A percentile compares a stretch with the other conserved stretches of the same genome.
phyloP scores from a whole-genome alignment of 2,797 vertebrate genomes.

The Melanotaenia boesemani region DNA sequence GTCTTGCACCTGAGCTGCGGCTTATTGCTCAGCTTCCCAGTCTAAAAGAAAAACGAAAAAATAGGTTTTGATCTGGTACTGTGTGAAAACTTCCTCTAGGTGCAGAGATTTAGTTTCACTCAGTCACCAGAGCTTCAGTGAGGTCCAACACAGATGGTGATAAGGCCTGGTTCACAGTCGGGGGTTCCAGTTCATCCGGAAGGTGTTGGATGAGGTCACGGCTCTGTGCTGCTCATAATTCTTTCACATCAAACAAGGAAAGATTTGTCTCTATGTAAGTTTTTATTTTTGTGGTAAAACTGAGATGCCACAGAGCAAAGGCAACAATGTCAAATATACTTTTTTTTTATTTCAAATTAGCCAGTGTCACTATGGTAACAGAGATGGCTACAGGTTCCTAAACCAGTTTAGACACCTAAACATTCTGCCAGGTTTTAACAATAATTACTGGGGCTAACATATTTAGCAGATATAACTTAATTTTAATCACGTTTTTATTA shows the following conservation, averaged over 20 bases:
- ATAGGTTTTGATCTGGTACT: background rate
- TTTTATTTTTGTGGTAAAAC: background rate
- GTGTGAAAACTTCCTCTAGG: background rate
- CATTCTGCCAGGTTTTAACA: no score
- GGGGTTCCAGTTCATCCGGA: background rate
- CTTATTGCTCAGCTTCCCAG: background rate
- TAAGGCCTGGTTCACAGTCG: background rate
- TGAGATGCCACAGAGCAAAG: background rate
- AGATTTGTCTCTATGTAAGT: background rate
- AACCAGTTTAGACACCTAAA: no score
- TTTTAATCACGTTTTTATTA: no score
- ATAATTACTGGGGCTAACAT: no score
- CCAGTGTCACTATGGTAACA: no score
- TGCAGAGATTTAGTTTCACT: background rate
- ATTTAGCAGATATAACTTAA: no score
- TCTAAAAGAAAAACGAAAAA: background rate
- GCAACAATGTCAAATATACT: background rate
- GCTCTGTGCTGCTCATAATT: background rate
- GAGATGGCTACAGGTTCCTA: no score
- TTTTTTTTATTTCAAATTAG: background rate
- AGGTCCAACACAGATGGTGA: background rate
- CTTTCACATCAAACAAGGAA: background rate
- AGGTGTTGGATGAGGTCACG: background rate
- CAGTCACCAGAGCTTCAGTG: background rate
- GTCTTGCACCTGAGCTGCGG: background rate